Evolutionary conservation across 2,888 invertebrate genomes (phyloP), one percentile per base, ranked within the genome.

Genomic region (Drosophila bunnanda): DNA sequence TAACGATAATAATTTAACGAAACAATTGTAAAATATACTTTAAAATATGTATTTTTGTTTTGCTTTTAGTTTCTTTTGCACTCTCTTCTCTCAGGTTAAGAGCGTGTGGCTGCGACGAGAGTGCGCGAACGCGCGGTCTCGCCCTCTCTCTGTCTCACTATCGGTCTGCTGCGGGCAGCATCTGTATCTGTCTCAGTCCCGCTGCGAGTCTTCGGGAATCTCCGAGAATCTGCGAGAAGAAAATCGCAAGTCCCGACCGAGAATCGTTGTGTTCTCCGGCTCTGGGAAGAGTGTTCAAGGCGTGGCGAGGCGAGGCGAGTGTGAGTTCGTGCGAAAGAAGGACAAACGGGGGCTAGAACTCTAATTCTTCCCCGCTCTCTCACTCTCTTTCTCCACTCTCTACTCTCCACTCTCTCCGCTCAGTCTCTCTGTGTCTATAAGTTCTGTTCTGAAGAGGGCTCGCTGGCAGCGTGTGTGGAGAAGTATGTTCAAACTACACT

Each of bases 381-480:
- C 38, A 36, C 20, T 52, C 58, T 66, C 64, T 61, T 43, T 52
- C 50, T 52, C 34, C 71, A 76, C 60, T 65, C 74, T 52, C 50
- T 58, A 60, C 65, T 64, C 68, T 71, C 70, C 71, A 76, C 60
- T 65, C 74, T 55, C 62, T 58, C 60, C 65, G 66, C 66, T 71
- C 70, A 71, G 69, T 69, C 78, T 70, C 52, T 65, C 46, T 57
- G 71, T 82, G 70, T 68, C 67, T 81, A 55, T 80, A 64, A 82
- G 67, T 67, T 67, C 41, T 52, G 57, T 73, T 72, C 65, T 80
- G 79, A 67, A 77, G 88, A 85, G 86, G 89, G 86, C 86, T 86
- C 88, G 89, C 77, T 88, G 79, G 86, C 89, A 88, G 82, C 85
- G 82, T 86, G 76, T 73, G 88, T 75, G 88, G 89, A 89, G 88